phyloP scores from a whole-genome alignment of 2,797 vertebrate species.

The Phalanger gymnotis region DNA sequence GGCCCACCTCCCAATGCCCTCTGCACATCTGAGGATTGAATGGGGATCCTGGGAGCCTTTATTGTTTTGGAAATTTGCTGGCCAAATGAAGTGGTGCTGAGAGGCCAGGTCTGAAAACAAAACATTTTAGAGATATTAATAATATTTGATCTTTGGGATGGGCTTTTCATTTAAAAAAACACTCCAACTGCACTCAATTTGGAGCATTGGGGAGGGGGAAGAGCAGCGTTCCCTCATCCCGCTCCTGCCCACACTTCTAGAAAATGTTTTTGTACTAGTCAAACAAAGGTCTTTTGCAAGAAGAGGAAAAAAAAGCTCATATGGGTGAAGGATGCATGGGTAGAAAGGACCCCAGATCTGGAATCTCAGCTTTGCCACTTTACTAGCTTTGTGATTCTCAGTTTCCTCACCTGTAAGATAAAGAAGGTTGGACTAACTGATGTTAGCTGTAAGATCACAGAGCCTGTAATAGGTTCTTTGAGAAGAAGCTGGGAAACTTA shows the following conservation, averaged over 20 bases:
- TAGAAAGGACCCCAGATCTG: neutral
- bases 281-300: neutral
- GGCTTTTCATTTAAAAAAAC: neutral
- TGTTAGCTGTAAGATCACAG: neutral
- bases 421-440: too few species aligned
- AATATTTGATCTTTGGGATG: neutral
- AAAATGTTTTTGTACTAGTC: neutral
- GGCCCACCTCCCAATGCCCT: neutral
- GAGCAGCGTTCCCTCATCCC: neutral
- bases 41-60: neutral
- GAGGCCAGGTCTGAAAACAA: neutral
- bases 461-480: neutral
- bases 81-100: neutral
- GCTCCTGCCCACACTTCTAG: neutral
- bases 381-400: neutral
- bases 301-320: neutral
- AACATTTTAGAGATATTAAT: neutral
- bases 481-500: neutral
- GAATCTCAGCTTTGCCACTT: neutral
- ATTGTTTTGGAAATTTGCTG: constrained; percentile 5
- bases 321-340: neutral
- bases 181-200: neutral
- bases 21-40: neutral
- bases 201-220: neutral
- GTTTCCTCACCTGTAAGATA: neutral